Base-by-base conservation (phyloP, 2,797 vertebrate species). In the Odontamblyopus lacepedii region DNA sequence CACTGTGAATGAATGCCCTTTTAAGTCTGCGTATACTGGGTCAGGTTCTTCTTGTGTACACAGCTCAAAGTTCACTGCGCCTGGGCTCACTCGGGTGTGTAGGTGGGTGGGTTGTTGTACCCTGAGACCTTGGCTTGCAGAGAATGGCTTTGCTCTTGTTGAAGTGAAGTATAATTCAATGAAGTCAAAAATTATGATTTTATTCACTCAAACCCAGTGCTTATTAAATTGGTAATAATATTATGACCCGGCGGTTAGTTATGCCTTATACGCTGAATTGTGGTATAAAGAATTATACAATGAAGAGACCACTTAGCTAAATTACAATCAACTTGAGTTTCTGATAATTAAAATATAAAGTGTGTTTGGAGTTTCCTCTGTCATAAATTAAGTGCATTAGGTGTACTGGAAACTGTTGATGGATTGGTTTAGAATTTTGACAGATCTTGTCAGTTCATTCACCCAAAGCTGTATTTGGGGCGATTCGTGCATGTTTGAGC, bases 71-170 rank as follows among this genome's bases (percentile, higher is more conserved):
- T 4, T 48, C 26, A 3, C 23, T 29, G 18, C 30, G 4, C 44
- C 15, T 15, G 69, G 65, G 53, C 69, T 71, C 55, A 15, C 44
- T 48, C 44, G 44, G 44, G 44, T 16, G 44, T 13, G 30, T 75
- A 56, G 60, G 55, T 70, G 44, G 44, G 3, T 48, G 44, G 18
- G 19, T 72, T 63, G 64, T 55, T 73, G 53, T 51, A 16, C 61
- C n/a, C 44, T 11, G 50, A n/a, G 35, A 56, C 67, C 51, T 57
- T 48, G 44, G 44, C 13, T 48, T 68, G 53, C 67, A 57, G 53
- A 56, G 19, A 18, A 67, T n/a, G 11, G 6, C 41, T 66, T 29
- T 53, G 66, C 29, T 51, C 30, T 35, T 67, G 44, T 23, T n/a
- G 35, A 38, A 27, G 51, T 23, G 26, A 55, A 67, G 48, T 53